A percentile compares a stretch with the other conserved stretches of the same genome.
Evolutionary conservation across 2,113 vertebrate genomes (phyloP).

Genomic region (Etheostoma cragini): DNA sequence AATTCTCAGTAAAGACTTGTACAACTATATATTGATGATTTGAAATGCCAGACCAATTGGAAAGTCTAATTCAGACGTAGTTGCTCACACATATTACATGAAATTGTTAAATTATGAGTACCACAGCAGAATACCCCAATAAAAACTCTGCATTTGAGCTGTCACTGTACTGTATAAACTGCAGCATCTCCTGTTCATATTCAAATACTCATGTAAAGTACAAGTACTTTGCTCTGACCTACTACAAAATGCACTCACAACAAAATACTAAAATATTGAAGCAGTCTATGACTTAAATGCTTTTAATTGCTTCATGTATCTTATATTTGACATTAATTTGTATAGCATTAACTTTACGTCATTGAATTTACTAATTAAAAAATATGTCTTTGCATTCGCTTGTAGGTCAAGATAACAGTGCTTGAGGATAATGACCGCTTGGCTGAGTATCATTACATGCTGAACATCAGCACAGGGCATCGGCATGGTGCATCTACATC

Average conservation of each 20-base stretch:
- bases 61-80: background rate
- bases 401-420: conserved; percentile 91
- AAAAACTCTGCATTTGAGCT: background rate
- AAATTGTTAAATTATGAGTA: background rate
- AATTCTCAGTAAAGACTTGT: conserved; percentile 3
- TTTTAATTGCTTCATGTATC: background rate
- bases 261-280: background rate
- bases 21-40: background rate
- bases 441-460: conserved; percentile 91
- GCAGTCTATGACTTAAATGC: background rate
- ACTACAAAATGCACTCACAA: background rate
- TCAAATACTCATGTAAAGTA: background rate
- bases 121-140: background rate
- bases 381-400: background rate
- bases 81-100: background rate
- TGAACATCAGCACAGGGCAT: conserved; percentile 92
- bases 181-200: background rate
- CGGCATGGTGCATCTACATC: conserved; percentile 91
- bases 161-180: background rate
- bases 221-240: background rate
- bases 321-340: background rate
- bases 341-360: background rate
- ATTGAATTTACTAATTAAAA: background rate
- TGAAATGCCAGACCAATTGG: background rate
- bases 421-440: conserved; percentile 94